Evolutionary conservation across 2,113 vertebrate genomes (phyloP).

Genomic region (Scopus umbretta): DNA sequence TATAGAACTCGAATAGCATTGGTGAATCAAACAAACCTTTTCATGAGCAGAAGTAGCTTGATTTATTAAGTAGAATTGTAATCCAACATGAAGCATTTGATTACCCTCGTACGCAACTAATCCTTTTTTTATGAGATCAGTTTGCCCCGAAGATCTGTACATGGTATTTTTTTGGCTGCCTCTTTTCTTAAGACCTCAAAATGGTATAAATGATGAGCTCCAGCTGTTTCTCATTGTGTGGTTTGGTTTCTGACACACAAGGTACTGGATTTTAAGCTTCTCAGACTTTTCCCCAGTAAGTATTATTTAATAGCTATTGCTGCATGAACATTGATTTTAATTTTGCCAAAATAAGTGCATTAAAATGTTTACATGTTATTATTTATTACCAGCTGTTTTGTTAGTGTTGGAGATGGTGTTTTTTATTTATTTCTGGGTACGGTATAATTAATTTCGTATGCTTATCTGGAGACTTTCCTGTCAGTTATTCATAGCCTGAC

Average conservation of each 20-base stretch:
- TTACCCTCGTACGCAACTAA: not conserved
- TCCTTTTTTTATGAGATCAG: constrained; percentile 53
- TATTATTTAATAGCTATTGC: constrained; percentile 42
- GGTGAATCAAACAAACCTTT: constrained; percentile 11
- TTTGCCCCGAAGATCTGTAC: constrained; percentile 20
- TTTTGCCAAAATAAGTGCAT: constrained; percentile 50
- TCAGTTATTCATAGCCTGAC: constrained; percentile 46
- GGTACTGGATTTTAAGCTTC: constrained; percentile 36
- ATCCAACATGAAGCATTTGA: constrained; percentile 44
- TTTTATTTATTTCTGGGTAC: constrained; percentile 40
- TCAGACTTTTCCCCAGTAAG: not conserved
- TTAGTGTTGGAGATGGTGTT: not conserved
- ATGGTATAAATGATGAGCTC: constrained; percentile 32
- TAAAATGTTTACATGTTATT: constrained; percentile 27
- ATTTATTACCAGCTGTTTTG: constrained; percentile 49
- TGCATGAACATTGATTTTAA: constrained; percentile 44
- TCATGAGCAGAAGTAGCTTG: not conserved
- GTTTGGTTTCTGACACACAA: not conserved
- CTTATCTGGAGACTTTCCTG: constrained; percentile 46
- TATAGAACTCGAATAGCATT: not conserved
- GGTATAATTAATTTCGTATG: constrained; percentile 16
- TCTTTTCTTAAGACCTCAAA: constrained; percentile 34
- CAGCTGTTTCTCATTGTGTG: constrained; percentile 23
- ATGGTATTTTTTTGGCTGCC: constrained; percentile 24
- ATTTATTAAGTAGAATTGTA: constrained; percentile 55